Base-by-base conservation (phyloP, 2,888 invertebrate species). In the Standfussiana lucernea region DNA sequence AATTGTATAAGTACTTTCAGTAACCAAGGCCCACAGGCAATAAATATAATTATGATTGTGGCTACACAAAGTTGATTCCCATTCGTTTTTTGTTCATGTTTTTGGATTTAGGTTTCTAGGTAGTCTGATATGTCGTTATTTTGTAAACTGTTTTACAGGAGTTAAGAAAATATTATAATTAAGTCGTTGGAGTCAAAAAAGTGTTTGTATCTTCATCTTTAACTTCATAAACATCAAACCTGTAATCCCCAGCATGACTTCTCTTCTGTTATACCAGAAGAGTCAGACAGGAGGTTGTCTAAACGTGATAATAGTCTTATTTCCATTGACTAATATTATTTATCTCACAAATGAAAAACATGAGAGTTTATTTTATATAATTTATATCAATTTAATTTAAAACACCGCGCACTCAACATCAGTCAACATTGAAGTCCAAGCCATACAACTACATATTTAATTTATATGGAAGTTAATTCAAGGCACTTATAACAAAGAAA, bases 401-500 rank as follows among this genome's bases (percentile, higher is more conserved):
- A 66, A 56, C 64, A 18, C 42, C 5, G 13, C 1, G 2, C 59
- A 35, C 61, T 65, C 15, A 40, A 62, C 32, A 67, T 47, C 32
- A 42, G 32, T 32, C 64, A 24, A 64, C 2, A 45, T 28, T 59
- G 7, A 40, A 28, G 28, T 2, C 21, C n/a, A 40, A 68, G 32
- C 32, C 73, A 67, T 72, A 77, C 56, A 72, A 76, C 81, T 80
- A 42, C 3, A 3, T 42, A 77, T 82, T 80, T 10, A 75, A 85
- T 77, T 77, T 78, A n/a, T 67, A 65, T 64, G 65, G 13, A 81
- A 81, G 77, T 75, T 84, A 84, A 84, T 86, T 78, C 71, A 73
- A 79, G 79, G 69, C 81, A 84, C 82, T 88, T 83, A 85, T 84
- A 84, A 85, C 72, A 86, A 84, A 83, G 82, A 88, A 92, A 92